A percentile compares a stretch with the other conserved stretches of the same genome.
These are phyloP conservation scores for Anagyrus pseudococci DNA, from an alignment of 2,888 invertebrate species.

Conservation along the genomic window DNA sequence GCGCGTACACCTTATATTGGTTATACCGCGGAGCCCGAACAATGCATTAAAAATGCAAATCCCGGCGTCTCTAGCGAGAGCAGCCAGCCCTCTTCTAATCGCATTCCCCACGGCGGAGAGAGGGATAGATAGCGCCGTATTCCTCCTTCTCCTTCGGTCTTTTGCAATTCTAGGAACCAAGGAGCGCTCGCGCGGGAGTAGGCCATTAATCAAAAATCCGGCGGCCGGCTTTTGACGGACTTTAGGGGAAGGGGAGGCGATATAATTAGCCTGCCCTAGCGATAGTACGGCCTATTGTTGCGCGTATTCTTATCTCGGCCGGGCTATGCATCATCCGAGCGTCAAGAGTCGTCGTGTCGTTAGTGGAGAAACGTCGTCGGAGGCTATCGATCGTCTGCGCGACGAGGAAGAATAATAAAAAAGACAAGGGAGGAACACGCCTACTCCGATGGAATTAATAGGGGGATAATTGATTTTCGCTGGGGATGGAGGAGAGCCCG, in stretches of 20 bases:
- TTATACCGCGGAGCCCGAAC: constrained; percentile 17
- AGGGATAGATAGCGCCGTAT: constrained; percentile 1
- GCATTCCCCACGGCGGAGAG: constrained; percentile 11
- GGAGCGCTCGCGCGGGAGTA: too few relatives aligned
- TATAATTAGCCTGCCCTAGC: too few relatives aligned
- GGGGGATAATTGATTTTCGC: constrained; percentile 22
- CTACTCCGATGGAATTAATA: constrained; percentile 9
- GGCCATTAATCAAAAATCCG: constrained; percentile 25
- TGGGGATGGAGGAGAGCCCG: background rate
- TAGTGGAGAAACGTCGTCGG: too few relatives aligned
- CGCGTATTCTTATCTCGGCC: too few relatives aligned
- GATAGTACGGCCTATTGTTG: too few relatives aligned
- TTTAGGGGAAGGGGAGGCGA: background rate
- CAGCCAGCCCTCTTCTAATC: constrained; percentile 14
- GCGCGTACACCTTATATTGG: too few relatives aligned
- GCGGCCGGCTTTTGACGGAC: constrained; percentile 15
- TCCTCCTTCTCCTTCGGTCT: too few relatives aligned
- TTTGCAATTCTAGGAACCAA: constrained; percentile 21
- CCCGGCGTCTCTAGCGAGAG: background rate
- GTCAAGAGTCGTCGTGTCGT: too few relatives aligned
- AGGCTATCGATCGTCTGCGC: too few relatives aligned
- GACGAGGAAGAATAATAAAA: too few relatives aligned
- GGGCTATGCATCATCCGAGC: too few relatives aligned
- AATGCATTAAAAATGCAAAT: constrained; percentile 33
- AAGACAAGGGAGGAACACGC: too few relatives aligned